These are phyloP conservation scores for Syngnathus rostellatus DNA, from an alignment of 2,797 vertebrate genomes.

Conservation along the genomic window DNA sequence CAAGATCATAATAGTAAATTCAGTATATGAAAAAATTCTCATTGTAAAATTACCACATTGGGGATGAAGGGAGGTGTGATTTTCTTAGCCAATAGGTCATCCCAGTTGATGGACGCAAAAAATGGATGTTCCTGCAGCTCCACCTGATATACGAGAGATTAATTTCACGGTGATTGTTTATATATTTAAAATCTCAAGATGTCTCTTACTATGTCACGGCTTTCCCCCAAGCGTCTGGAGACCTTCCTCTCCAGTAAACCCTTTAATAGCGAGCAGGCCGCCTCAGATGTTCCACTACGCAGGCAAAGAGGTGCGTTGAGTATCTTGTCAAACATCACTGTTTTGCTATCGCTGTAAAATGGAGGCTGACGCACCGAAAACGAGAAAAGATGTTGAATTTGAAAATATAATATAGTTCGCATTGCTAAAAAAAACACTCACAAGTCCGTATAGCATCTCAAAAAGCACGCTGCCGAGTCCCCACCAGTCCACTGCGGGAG, in stretches of 20 bases:
- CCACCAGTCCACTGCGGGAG: conserved; percentile 75
- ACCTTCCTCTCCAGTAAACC: conserved; percentile 64
- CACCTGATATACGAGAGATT: conserved; percentile 39
- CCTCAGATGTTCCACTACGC: conserved; percentile 47
- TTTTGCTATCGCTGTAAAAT: conserved; percentile 66
- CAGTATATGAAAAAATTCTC: neutral
- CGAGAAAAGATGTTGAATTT: no score
- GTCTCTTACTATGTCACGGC: conserved; percentile 61
- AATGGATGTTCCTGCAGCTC: conserved; percentile 69
- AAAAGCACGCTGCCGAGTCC: conserved; percentile 69
- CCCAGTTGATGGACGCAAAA: conserved; percentile 67
- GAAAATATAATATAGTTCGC: neutral
- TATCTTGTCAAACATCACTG: conserved; percentile 71
- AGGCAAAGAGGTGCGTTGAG: conserved; percentile 63
- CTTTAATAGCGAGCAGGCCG: conserved; percentile 54
- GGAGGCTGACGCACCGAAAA: conserved; percentile 57
- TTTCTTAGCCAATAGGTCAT: conserved; percentile 64
- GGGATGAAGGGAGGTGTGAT: conserved; percentile 67
- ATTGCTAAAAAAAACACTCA: conserved; percentile 29
- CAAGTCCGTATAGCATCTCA: conserved; percentile 74
- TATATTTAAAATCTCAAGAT: neutral
- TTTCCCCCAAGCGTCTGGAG: conserved; percentile 59
- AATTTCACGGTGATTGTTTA: neutral
- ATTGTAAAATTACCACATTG: conserved; percentile 53
- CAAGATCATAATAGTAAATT: neutral